Conservation (phyloP, 2,797 vertebrate species). For the Propithecus deckenii region DNA sequence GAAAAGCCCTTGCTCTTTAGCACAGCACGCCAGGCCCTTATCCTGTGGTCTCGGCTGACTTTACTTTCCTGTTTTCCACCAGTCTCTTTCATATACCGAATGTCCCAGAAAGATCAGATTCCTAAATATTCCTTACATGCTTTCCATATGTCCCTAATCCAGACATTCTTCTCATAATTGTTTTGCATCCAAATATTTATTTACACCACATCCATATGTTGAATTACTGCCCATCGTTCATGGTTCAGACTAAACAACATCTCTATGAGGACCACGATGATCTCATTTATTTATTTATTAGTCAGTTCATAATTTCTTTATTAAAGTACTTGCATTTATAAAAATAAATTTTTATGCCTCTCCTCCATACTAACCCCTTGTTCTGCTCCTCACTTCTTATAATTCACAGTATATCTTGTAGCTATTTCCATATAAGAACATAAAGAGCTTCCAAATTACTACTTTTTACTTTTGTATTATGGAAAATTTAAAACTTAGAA, state of each 20-base stretch:
- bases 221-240: neutral
- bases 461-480: neutral
- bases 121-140: too few species aligned
- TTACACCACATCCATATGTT: neutral
- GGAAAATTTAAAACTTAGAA: neutral
- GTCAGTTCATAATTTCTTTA: neutral
- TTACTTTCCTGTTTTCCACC: neutral
- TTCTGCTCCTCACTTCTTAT: neutral
- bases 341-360: neutral
- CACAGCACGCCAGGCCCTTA: neutral
- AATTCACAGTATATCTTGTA: neutral
- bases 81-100: neutral
- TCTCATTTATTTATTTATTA: neutral
- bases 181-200: neutral
- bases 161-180: neutral
- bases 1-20: neutral
- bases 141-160: neutral
- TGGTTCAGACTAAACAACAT: neutral
- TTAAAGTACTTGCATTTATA: neutral
- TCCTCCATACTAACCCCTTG: rapidly evolving
- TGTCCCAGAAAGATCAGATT: neutral
- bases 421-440: neutral
- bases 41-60: neutral
- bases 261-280: neutral
- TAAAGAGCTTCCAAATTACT: neutral